Conservation (phyloP, 1,140 invertebrate species). For the Maniola jurtina region DNA sequence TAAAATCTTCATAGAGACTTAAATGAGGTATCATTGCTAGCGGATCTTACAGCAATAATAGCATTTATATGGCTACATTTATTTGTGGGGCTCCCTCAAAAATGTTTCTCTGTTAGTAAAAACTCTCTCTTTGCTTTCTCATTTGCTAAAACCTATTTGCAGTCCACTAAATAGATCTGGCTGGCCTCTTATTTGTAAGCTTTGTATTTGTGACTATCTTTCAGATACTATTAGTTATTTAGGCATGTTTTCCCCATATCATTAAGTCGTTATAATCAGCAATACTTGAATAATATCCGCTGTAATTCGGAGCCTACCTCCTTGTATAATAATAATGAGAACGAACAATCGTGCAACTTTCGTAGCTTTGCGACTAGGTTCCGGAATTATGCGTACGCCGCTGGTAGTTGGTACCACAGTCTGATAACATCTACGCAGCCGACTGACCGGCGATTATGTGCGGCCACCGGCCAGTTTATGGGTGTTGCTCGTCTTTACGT, state of each 20-base stretch:
- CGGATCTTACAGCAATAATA: neutral
- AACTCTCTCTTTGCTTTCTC: no score
- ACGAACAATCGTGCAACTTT: constrained; percentile 28
- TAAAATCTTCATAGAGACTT: neutral
- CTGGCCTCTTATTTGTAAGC: no score
- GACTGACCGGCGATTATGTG: constrained; percentile 1
- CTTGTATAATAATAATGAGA: constrained; percentile 22
- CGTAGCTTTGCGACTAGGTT: constrained; percentile 24
- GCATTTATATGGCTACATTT: no score
- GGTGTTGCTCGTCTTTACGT: constrained; percentile 28
- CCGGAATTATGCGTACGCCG: constrained; percentile 24
- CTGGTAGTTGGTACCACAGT: constrained; percentile 15
- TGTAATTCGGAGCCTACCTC: neutral
- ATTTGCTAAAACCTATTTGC: no score
- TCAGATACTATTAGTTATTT: no score
- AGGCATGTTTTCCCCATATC: no score
- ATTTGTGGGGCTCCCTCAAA: no score
- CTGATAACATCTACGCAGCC: constrained; percentile 28
- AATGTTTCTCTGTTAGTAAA: no score
- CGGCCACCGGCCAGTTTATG: constrained; percentile 22
- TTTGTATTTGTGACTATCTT: no score
- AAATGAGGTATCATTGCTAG: neutral
- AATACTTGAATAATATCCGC: neutral
- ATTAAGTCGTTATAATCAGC: neutral
- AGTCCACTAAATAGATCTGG: no score